A percentile compares a stretch with the other conserved stretches of the same genome.
Evolutionary conservation across 2,888 invertebrate genomes (phyloP).

Genomic region (Biston betularia): DNA sequence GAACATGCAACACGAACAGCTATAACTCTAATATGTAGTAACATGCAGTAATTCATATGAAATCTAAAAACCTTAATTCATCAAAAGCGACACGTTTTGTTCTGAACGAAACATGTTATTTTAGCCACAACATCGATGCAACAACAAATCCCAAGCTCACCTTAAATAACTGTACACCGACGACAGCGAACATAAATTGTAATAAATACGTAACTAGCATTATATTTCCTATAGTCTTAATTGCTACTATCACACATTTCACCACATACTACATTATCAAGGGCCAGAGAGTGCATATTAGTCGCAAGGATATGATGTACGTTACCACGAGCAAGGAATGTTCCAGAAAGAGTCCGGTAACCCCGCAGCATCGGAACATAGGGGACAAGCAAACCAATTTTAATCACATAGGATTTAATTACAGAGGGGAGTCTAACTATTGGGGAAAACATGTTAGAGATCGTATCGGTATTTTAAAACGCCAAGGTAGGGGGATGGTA

Average conservation of each 20-base stretch:
- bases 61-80: slow-evolving; percentile 1
- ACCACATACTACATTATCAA: slow-evolving; percentile 95
- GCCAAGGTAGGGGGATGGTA: slow-evolving; percentile 82
- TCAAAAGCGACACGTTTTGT: slow-evolving; percentile 10
- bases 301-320: slow-evolving; percentile 68
- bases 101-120: slow-evolving; percentile 8
- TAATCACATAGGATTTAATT: slow-evolving; percentile 65
- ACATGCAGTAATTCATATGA: slow-evolving; percentile 33
- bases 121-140: slow-evolving; percentile 30
- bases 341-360: slow-evolving; percentile 63
- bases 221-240: slow-evolving; percentile 99
- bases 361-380: slow-evolving; percentile 79
- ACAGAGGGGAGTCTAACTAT: slow-evolving; percentile 47
- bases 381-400: slow-evolving; percentile 81
- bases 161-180: slow-evolving; percentile 99
- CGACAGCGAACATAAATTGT: slow-evolving; percentile 99
- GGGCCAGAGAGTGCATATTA: slow-evolving; percentile 66
- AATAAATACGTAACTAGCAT: slow-evolving; percentile 99
- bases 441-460: slow-evolving; percentile 58
- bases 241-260: slow-evolving; percentile 99
- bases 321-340: slow-evolving; percentile 70
- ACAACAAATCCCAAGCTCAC: slow-evolving; percentile 84
- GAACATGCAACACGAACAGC: slow-evolving; percentile 14
- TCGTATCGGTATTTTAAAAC: slow-evolving; percentile 59
- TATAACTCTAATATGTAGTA: slow-evolving; percentile 22